A percentile compares a stretch with the other conserved stretches of the same genome.
Evolutionary conservation across 2,888 invertebrate species (phyloP).

Genomic region (Hymenopus coronatus): DNA sequence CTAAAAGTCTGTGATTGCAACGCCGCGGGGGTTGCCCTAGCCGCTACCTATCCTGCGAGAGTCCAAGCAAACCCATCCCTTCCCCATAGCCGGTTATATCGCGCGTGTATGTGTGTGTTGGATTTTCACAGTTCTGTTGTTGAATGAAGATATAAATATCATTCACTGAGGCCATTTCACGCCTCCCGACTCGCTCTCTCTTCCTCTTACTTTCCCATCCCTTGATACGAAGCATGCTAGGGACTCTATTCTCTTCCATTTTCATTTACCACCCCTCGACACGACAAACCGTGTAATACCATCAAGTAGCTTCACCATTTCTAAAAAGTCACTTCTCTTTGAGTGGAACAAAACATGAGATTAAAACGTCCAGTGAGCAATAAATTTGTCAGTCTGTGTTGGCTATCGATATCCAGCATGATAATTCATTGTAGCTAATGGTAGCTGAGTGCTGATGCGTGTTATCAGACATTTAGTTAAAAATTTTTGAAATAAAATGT

Average conservation of each 20-base stretch:
- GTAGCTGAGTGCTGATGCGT: too few species aligned
- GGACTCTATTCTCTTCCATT: constrained; percentile 13
- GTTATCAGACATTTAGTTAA: too few species aligned
- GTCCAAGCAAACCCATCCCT: constrained; percentile 2
- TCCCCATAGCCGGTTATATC: constrained; percentile 15
- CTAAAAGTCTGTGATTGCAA: constrained; percentile 17
- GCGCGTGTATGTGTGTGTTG: constrained; percentile 23
- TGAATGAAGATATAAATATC: constrained; percentile 31
- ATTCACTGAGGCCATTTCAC: constrained; percentile 25
- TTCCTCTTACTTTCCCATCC: neutral
- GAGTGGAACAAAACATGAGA: neutral
- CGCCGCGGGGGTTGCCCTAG: neutral
- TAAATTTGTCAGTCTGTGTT: too few species aligned
- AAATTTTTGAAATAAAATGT: too few species aligned
- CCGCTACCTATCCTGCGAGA: neutral
- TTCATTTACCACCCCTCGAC: constrained; percentile 5
- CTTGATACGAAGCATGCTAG: neutral
- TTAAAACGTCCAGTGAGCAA: neutral
- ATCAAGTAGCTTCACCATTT: constrained; percentile 9
- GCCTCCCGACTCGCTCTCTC: constrained; percentile 37
- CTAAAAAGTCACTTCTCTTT: neutral
- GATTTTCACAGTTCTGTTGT: constrained; percentile 24
- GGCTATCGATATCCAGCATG: too few species aligned
- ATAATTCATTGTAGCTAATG: too few species aligned
- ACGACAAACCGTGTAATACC: constrained; percentile 24